A percentile compares a stretch with the other conserved stretches of the same genome.
These are phyloP conservation scores for Zaprionus capensis DNA, from an alignment of 1,140 invertebrate genomes.

Conservation along the genomic window DNA sequence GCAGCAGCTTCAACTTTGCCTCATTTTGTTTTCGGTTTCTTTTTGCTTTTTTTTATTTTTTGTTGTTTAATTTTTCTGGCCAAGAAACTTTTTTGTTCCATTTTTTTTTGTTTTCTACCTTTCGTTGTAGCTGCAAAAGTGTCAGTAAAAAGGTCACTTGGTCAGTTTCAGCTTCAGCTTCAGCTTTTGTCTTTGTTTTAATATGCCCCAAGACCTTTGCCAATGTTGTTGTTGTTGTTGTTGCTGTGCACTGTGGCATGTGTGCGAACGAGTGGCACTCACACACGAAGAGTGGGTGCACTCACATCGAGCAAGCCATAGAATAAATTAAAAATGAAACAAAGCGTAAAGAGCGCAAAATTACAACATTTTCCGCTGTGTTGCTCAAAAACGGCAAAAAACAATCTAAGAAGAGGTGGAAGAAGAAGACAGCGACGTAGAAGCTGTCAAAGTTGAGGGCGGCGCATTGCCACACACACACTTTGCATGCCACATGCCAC, in stretches of 20 bases:
- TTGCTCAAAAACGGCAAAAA: slow-evolving; percentile 72
- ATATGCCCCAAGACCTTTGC: slow-evolving; percentile 69
- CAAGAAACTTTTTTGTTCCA: slow-evolving; percentile 59
- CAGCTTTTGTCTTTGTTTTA: slow-evolving; percentile 62
- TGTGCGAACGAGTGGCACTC: slow-evolving; percentile 53
- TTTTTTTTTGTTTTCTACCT: slow-evolving; percentile 38
- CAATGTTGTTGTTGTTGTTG: slow-evolving; percentile 38
- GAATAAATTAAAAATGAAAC: slow-evolving; percentile 83
- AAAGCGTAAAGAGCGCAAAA: slow-evolving; percentile 81
- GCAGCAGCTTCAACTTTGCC: slow-evolving; percentile 36
- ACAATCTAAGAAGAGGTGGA: slow-evolving; percentile 13
- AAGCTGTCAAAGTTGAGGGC: slow-evolving; percentile 5
- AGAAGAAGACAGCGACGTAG: slow-evolving; percentile 20
- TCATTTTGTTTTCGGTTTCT: slow-evolving; percentile 30
- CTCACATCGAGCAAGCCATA: slow-evolving; percentile 61
- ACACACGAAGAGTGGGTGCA: slow-evolving; percentile 55
- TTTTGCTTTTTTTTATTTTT: slow-evolving; percentile 42
- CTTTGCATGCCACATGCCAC: neutral
- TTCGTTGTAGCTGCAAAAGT: slow-evolving; percentile 63
- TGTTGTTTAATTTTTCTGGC: slow-evolving; percentile 58
- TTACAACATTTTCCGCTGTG: slow-evolving; percentile 80
- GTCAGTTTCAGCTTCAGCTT: slow-evolving; percentile 55
- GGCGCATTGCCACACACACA: neutral
- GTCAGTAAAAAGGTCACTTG: slow-evolving; percentile 81
- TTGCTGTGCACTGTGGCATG: slow-evolving; percentile 34